Evolutionary conservation across 2,888 invertebrate genomes (phyloP).

Genomic region (Harpalus rufipes): DNA sequence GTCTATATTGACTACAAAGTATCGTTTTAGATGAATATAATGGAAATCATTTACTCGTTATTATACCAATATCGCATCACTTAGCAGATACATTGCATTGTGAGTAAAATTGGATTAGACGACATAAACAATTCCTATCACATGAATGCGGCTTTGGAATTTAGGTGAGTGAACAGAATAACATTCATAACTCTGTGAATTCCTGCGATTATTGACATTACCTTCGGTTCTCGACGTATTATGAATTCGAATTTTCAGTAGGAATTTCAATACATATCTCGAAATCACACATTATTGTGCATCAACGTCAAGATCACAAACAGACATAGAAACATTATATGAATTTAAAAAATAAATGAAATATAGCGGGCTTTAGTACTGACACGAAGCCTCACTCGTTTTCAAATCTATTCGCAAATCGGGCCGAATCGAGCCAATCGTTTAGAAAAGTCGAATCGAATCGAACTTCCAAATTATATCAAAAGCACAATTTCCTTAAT

Average conservation of each 20-base stretch:
- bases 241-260: neutral
- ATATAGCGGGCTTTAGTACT: too few species aligned
- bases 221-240: constrained; percentile 24
- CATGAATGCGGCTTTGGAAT: constrained; percentile 11
- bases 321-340: too few species aligned
- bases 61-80: neutral
- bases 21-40: too few species aligned
- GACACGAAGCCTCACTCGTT: too few species aligned
- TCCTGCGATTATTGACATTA: constrained; percentile 29
- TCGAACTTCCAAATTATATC: too few species aligned
- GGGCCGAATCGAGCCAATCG: too few species aligned
- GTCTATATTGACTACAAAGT: too few species aligned
- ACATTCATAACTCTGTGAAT: constrained; percentile 20
- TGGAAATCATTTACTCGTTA: too few species aligned
- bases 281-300: neutral
- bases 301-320: neutral
- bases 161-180: neutral
- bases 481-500: too few species aligned
- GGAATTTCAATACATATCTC: constrained; percentile 3
- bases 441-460: too few species aligned
- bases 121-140: constrained; percentile 1
- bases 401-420: too few species aligned
- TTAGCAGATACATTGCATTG: neutral
- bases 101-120: neutral
- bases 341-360: too few species aligned